Evolutionary conservation across 2,888 invertebrate species (phyloP).

Genomic region (Cosmia trapezina): DNA sequence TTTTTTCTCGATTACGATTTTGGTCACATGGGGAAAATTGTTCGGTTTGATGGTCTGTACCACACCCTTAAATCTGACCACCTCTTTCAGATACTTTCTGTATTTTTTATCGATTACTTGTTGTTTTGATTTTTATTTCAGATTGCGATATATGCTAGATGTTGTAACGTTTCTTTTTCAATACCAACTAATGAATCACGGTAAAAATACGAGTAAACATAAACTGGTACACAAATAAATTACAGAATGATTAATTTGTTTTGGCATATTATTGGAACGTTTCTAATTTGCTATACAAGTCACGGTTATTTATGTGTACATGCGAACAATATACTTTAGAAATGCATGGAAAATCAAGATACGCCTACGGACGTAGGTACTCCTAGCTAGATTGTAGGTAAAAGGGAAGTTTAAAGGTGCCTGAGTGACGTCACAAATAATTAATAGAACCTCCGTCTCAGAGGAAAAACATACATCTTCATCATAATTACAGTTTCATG

Average conservation of each 20-base stretch:
- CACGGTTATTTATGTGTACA: constrained; percentile 38
- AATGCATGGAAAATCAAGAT: constrained; percentile 14
- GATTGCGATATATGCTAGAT: background rate
- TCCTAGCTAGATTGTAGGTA: background rate
- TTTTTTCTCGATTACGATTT: no score
- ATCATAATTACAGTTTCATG: constrained; percentile 40
- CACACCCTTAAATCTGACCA: no score
- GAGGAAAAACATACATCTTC: constrained; percentile 7
- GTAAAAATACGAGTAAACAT: constrained; percentile 42
- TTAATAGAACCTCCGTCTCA: constrained; percentile 9
- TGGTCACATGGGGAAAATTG: no score
- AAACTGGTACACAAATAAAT: constrained; percentile 33
- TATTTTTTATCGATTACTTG: background rate
- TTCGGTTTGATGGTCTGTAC: no score
- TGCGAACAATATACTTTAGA: constrained; percentile 22
- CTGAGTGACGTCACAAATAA: constrained; percentile 21
- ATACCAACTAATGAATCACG: constrained; percentile 35
- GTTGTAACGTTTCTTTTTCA: constrained; percentile 9
- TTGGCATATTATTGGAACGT: constrained; percentile 43
- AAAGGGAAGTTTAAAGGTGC: background rate
- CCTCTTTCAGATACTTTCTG: no score
- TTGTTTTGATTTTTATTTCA: background rate
- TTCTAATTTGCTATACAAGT: constrained; percentile 36
- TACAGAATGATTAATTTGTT: constrained; percentile 52
- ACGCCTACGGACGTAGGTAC: background rate